phyloP scores from a whole-genome alignment of 2,888 invertebrate species.

The Drosophila peninsularis region DNA sequence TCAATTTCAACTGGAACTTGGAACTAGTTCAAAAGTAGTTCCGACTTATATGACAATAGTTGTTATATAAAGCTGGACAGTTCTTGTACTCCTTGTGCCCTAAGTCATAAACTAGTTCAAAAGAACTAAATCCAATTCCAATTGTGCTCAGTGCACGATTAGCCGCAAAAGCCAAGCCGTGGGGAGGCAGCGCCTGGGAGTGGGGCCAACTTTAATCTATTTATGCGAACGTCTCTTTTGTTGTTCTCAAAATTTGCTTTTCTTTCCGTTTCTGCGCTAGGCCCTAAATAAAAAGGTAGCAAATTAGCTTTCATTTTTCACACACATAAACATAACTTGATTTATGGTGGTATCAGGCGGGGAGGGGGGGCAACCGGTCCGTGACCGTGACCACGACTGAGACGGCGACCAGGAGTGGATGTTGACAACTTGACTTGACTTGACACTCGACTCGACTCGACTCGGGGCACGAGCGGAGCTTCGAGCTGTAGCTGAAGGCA shows the following conservation, averaged over 20 bases:
- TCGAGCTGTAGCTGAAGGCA: constrained; percentile 24
- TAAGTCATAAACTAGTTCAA: neutral
- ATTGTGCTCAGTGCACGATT: constrained; percentile 42
- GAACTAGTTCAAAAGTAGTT: constrained; percentile 1
- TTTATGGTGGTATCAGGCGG: constrained; percentile 59
- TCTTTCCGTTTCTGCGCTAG: constrained; percentile 29
- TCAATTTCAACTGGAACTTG: too few species aligned
- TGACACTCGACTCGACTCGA: constrained; percentile 3
- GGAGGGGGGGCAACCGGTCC: constrained; percentile 10
- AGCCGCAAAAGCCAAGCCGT: constrained; percentile 12
- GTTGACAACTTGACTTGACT: constrained; percentile 68
- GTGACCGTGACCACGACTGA: constrained; percentile 33
- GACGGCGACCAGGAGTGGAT: constrained; percentile 22
- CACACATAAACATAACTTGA: constrained; percentile 77
- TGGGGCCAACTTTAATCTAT: constrained; percentile 49
- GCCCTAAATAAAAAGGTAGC: constrained; percentile 70
- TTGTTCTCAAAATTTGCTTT: constrained; percentile 26
- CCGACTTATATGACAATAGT: too few species aligned
- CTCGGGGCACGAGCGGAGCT: constrained; percentile 5
- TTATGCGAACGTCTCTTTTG: constrained; percentile 55
- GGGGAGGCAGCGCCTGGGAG: neutral
- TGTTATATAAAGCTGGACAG: too few species aligned
- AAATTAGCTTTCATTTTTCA: constrained; percentile 79
- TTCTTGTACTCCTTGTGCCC: too few species aligned
- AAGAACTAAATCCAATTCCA: neutral